Conservation (phyloP, 2,888 invertebrate species). For the Eremobia ochroleuca region DNA sequence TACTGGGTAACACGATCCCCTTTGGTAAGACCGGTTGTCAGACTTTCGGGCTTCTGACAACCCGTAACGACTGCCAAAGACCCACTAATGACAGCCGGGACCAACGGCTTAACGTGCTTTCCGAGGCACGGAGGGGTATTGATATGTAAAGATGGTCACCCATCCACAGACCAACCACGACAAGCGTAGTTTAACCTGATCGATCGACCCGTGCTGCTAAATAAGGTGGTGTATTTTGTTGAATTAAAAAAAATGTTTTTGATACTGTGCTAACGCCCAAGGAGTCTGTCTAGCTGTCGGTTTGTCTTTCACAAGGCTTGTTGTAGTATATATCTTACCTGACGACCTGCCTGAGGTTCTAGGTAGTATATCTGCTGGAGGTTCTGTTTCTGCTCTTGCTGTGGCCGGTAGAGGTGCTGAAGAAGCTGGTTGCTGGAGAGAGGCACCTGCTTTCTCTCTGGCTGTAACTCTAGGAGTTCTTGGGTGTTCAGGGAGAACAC, state of each 20-base stretch:
- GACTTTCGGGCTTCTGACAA: not conserved
- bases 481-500: constrained; percentile 86
- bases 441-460: constrained; percentile 83
- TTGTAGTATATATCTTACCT: constrained; percentile 61
- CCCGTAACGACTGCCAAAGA: not conserved
- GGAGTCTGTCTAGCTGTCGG: not conserved
- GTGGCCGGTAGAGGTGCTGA: constrained; percentile 83
- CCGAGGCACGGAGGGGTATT: not conserved
- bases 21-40: not conserved
- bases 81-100: not conserved
- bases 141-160: not conserved
- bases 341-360: constrained; percentile 83
- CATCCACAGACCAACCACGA: too few species aligned
- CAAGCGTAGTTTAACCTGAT: too few species aligned
- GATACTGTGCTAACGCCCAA: too few species aligned
- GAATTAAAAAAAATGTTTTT: too few species aligned
- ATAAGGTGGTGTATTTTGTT: not conserved
- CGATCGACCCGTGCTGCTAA: too few species aligned
- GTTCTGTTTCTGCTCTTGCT: constrained; percentile 84
- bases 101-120: not conserved
- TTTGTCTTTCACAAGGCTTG: not conserved
- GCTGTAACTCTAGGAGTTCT: constrained; percentile 86
- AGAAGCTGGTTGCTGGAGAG: constrained; percentile 78
- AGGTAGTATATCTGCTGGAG: constrained; percentile 84
- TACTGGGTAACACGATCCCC: not conserved